phyloP scores from a whole-genome alignment of 2,113 vertebrate genomes.

The Puma concolor region DNA sequence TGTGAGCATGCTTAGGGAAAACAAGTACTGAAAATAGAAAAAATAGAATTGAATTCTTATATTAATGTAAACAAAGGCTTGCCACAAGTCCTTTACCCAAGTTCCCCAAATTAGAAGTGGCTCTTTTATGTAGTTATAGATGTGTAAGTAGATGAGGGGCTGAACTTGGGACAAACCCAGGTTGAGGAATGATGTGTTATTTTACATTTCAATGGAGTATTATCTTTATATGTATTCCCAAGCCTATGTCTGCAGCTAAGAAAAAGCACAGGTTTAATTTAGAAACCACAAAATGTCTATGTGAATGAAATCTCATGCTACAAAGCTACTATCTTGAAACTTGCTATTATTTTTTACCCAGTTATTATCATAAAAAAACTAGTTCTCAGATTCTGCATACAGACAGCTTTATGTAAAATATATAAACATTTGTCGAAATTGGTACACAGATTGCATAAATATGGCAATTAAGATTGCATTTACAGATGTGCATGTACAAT shows the following conservation, averaged over 20 bases:
- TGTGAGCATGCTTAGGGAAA: neutral
- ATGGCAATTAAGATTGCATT: constrained; percentile 86
- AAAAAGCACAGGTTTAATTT: constrained; percentile 46
- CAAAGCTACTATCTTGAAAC: constrained; percentile 54
- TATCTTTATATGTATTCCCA: neutral
- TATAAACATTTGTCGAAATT: constrained; percentile 88
- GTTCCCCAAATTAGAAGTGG: neutral
- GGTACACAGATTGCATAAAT: constrained; percentile 87
- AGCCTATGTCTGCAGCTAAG: constrained; percentile 3
- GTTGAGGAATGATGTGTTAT: constrained; percentile 28
- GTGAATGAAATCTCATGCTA: constrained; percentile 44
- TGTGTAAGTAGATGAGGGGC: neutral
- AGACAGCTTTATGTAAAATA: constrained; percentile 89
- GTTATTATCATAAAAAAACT: constrained; percentile 72
- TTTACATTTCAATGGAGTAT: neutral
- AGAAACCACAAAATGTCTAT: constrained; percentile 46
- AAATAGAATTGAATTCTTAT: neutral
- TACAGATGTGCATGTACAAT: constrained; percentile 88
- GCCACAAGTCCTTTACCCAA: neutral
- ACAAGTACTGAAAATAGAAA: neutral
- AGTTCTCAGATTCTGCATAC: constrained; percentile 84
- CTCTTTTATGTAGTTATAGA: neutral
- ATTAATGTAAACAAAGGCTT: constrained; percentile 15
- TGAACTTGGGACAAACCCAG: constrained; percentile 28
- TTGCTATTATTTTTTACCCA: constrained; percentile 57